Base-by-base conservation (phyloP, 1,140 invertebrate species). In the Musca vetustissima region DNA sequence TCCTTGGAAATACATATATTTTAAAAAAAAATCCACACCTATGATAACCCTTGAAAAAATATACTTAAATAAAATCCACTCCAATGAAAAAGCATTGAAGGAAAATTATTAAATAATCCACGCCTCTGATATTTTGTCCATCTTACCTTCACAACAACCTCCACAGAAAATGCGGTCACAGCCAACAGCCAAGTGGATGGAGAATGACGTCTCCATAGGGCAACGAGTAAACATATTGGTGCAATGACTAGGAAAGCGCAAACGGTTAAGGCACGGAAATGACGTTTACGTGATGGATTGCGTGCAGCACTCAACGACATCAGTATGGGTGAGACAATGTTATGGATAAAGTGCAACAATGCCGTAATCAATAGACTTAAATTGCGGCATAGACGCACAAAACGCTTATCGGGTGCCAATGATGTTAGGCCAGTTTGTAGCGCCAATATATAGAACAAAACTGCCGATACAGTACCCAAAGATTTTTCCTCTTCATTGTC, bases 371-470 rank as follows among this genome's bases (percentile, higher is more conserved):
- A 83, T 15, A 98, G 85, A 76, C 94, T 96, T 72, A 97, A 91
- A 83, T 98, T 98, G 24, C 93, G 87, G 77, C 92, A 95, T 0
- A 98, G 83, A 71, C 94, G 85, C 6, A 94, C 85, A 71, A 98
- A 90, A 73, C 96, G 86, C 76, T 94, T 94, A 66, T 97, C 93
- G 13, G 92, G 92, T 73, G 93, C 90, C n/a, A 98, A 83, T 3
- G 91, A 89, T 1, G 96, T 98, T 14, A 98, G 78, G 17, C 95
- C 95, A 1, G 94, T 97, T 83, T 98, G 97, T 49, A 98, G 77
- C 0, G 95, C 95, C 9, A 98, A 83, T 68, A 98, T 93, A 76
- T 98, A 97, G 77, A 98, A 98, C 17, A 98, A 84, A 67, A 98
- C 93, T 0, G 95, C 95, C 0, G 95, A 96, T 0, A 98, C 92